Conservation (phyloP, 1,140 invertebrate species). For the Drosophila chauvacae region DNA sequence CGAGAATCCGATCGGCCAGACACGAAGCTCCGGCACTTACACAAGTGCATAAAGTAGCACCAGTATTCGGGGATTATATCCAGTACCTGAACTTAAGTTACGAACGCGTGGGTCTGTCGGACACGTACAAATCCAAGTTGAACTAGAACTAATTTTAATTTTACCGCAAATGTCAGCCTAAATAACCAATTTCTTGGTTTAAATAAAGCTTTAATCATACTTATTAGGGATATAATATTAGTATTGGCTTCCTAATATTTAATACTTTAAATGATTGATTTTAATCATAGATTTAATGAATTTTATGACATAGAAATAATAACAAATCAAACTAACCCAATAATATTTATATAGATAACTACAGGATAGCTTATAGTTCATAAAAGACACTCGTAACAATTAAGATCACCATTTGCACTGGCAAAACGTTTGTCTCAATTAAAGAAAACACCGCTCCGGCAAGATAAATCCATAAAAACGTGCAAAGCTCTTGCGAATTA, state of each 20-base stretch:
- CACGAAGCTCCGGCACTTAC: slow-evolving; percentile 26
- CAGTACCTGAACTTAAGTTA: background rate
- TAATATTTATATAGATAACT: background rate
- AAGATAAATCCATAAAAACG: slow-evolving; percentile 70
- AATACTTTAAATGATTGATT: background rate
- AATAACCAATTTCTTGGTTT: background rate
- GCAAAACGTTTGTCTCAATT: slow-evolving; percentile 57
- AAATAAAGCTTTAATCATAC: background rate
- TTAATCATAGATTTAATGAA: background rate
- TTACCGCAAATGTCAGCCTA: background rate
- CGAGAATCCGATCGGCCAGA: slow-evolving; percentile 38
- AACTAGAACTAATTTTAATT: background rate
- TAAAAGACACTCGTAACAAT: background rate
- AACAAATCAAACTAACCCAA: background rate
- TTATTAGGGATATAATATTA: background rate
- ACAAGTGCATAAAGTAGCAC: slow-evolving; percentile 1
- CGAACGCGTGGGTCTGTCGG: background rate
- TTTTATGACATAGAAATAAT: background rate
- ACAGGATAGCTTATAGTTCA: slow-evolving; percentile 13
- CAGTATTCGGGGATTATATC: slow-evolving; percentile 18
- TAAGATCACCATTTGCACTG: slow-evolving; percentile 16
- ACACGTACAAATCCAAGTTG: background rate
- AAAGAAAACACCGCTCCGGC: slow-evolving; percentile 43
- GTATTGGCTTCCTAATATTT: background rate
- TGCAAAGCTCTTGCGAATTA: slow-evolving; percentile 33